Evolutionary conservation across 2,888 invertebrate genomes (phyloP), one percentile per base, ranked within the genome.

Genomic region (Clivina fossor): DNA sequence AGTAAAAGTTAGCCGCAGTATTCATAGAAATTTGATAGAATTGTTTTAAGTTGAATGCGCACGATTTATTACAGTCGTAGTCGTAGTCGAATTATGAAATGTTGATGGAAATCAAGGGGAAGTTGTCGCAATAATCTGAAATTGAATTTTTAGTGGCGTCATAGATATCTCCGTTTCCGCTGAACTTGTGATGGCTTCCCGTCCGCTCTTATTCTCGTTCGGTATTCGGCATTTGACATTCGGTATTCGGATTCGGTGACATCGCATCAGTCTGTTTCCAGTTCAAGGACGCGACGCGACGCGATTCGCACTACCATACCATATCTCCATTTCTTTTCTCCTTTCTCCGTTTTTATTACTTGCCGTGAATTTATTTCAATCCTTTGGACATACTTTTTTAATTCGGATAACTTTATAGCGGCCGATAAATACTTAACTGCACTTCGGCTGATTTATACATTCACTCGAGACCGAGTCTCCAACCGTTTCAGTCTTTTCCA

Each of bases 41-140:
- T n/a, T n/a, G n/a, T n/a, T n/a, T n/a, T n/a, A n/a, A n/a, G n/a
- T n/a, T 47, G 26, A 22, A 24, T 47, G 22, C 47, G 20, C 47
- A 47, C 33, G 30, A 32, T 44, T 13, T 47, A 33, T 22, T 20
- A 32, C 33, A 22, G 33, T 28, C 33, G 33, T 47, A 33, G 47
- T 11, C 63, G 69, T 71, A 60, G 66, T 65, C 63, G 65, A 69
- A 71, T 72, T 72, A 65, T 73, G 74, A 65, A 76, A 78, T 65
- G 71, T 69, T 70, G 78, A 79, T 67, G 76, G 76, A 62, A 67
- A 68, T 63, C 71, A 71, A 67, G 69, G 70, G 55, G 69, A 76
- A 76, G 35, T 53, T 35, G 66, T 65, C 68, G 66, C 68, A 68
- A 71, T 73, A 71, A 73, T 72, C 71, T 61, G 70, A 65, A 71